Percentiles rank a stretch among this genome's conserved stretches.
Evolutionary conservation across 2,113 vertebrate species (phyloP).

Genomic region (Alethe diademata): DNA sequence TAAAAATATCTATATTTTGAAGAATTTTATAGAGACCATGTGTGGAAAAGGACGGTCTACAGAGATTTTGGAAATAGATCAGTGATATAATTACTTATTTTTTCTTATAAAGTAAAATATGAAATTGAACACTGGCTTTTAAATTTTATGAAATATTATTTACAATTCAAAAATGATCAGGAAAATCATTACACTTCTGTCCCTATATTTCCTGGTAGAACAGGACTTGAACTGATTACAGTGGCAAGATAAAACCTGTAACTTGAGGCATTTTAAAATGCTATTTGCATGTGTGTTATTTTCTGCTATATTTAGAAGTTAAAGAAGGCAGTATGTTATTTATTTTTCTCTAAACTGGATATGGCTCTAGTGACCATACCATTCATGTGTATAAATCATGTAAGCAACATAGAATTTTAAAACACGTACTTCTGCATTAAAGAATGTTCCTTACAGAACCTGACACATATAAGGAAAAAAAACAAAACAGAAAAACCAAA

Average conservation of each 20-base stretch:
- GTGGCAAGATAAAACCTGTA: neutral
- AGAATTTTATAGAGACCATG: neutral
- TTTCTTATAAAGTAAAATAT: neutral
- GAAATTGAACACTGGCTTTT: neutral
- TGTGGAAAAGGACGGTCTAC: neutral
- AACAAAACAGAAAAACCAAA: neutral
- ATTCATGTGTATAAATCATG: neutral
- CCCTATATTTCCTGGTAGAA: neutral
- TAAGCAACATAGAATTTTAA: neutral
- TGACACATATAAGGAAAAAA: neutral
- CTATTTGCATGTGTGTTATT: neutral
- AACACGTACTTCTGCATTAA: fast-evolving
- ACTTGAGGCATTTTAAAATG: neutral
- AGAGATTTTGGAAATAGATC: neutral
- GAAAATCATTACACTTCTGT: neutral
- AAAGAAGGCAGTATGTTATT: neutral
- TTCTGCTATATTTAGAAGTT: neutral
- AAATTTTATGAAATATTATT: neutral
- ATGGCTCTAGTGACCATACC: neutral
- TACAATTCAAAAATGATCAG: fast-evolving
- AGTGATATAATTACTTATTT: neutral
- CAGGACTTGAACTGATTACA: neutral
- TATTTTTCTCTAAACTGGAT: neutral
- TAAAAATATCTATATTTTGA: neutral
- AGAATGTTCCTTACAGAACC: neutral